A percentile compares a stretch with the other conserved stretches of the same genome.
These are phyloP conservation scores for Stichopus chloronotus DNA, from an alignment of 35 echinoderm and acorn worm species.

Conservation along the genomic window DNA sequence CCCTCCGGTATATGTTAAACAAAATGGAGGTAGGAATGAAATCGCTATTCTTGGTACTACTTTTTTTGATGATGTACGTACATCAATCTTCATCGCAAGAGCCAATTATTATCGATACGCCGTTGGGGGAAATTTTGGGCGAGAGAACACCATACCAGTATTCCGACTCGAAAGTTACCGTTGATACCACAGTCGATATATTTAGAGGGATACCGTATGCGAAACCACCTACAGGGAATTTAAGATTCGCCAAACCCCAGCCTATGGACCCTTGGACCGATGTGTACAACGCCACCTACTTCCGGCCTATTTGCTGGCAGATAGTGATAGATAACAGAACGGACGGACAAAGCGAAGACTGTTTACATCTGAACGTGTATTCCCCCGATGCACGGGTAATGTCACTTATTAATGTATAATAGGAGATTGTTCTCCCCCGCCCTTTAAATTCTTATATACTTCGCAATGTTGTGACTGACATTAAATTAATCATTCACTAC, in stretches of 20 bases:
- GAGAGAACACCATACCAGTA: conserved; percentile 29
- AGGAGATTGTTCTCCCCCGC: too few relatives aligned
- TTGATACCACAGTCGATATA: conserved; percentile 66
- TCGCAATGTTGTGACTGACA: too few relatives aligned
- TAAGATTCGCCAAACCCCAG: conserved; percentile 67
- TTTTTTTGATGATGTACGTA: not conserved
- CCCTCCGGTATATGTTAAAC: too few relatives aligned
- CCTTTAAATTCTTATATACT: too few relatives aligned
- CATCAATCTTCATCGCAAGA: not conserved
- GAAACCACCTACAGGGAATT: conserved; percentile 70
- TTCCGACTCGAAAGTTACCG: not conserved
- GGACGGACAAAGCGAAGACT: conserved; percentile 58
- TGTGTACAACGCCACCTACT: conserved; percentile 44
- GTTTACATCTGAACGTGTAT: conserved; percentile 59
- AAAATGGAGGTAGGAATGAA: too few relatives aligned
- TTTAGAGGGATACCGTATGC: conserved; percentile 83
- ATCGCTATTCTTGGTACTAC: not conserved
- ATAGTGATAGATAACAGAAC: not conserved
- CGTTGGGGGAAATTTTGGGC: not conserved
- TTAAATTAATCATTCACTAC: too few relatives aligned
- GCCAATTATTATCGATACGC: conserved; percentile 10
- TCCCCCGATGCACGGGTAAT: conserved; percentile 49
- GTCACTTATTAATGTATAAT: not conserved
- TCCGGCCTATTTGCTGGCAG: conserved; percentile 45
- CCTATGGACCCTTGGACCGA: conserved; percentile 58